phyloP scores from a whole-genome alignment of 2,888 invertebrate genomes.

The Seira ritae region DNA sequence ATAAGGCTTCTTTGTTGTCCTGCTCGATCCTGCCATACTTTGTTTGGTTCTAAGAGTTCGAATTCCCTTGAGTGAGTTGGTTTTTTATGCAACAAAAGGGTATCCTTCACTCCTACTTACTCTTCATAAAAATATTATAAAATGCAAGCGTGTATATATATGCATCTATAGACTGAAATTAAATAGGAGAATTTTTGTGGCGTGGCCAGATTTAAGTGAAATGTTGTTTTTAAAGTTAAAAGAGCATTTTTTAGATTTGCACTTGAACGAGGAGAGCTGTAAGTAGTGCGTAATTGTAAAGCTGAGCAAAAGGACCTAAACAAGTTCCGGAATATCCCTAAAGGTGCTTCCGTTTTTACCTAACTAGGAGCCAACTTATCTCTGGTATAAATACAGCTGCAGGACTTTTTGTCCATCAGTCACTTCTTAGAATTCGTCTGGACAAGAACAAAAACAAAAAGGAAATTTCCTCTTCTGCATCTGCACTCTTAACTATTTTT shows the following conservation, averaged over 20 bases:
- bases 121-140: not conserved
- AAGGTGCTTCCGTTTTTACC: constrained; percentile 9
- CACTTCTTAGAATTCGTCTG: constrained; percentile 36
- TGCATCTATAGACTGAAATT: too few species aligned
- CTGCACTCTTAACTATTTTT: not conserved
- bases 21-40: not conserved
- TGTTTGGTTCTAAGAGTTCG: constrained; percentile 4
- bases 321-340: constrained; percentile 30
- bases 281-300: not conserved
- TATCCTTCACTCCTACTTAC: constrained; percentile 9
- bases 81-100: constrained; percentile 14
- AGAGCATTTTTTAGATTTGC: not conserved
- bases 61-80: constrained; percentile 47
- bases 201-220: constrained; percentile 34
- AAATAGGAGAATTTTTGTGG: constrained; percentile 11
- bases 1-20: not conserved
- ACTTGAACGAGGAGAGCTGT: not conserved
- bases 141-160: too few species aligned
- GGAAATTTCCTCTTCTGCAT: constrained; percentile 24
- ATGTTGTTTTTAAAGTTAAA: too few species aligned
- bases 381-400: constrained; percentile 36
- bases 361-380: constrained; percentile 8
- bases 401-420: constrained; percentile 33
- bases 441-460: constrained; percentile 34
- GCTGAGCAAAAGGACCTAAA: not conserved